A percentile compares a stretch with the other conserved stretches of the same genome.
Evolutionary conservation across 2,888 invertebrate genomes (phyloP).

Genomic region (Xanthia togata): DNA sequence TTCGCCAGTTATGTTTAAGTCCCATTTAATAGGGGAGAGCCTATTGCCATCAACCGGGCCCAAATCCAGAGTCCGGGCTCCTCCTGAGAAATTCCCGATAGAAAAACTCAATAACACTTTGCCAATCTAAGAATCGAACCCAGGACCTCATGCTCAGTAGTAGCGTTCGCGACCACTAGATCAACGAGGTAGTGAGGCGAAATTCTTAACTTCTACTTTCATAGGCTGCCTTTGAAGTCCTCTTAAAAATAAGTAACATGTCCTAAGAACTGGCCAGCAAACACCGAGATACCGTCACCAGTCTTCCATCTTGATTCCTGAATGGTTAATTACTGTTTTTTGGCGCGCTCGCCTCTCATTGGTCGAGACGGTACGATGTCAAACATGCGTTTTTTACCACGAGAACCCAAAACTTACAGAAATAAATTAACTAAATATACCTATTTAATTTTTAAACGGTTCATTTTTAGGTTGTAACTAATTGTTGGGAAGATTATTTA

Average conservation of each 20-base stretch:
- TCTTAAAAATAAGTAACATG: conserved; percentile 7
- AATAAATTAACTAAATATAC: conserved; percentile 61
- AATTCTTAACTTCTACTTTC: too few species aligned
- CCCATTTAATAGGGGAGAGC: too few species aligned
- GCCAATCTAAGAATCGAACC: too few species aligned
- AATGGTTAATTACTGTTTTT: conserved; percentile 71
- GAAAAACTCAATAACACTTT: too few species aligned
- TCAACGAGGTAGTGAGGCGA: too few species aligned
- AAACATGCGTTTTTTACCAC: conserved; percentile 58
- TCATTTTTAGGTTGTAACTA: conserved; percentile 20
- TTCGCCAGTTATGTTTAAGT: too few species aligned
- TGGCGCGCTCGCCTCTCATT: conserved; percentile 55
- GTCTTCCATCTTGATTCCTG: conserved; percentile 65
- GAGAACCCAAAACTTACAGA: conserved; percentile 47
- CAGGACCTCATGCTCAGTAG: too few species aligned
- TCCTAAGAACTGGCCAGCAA: conserved; percentile 35
- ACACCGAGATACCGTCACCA: conserved; percentile 4
- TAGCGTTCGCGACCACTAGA: too few species aligned
- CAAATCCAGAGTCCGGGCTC: too few species aligned
- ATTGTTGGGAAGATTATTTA: conserved; percentile 50
- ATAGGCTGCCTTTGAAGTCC: background rate
- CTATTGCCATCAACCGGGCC: too few species aligned
- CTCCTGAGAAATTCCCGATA: too few species aligned
- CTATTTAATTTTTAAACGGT: conserved; percentile 62
- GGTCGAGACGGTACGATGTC: conserved; percentile 51